Base-by-base conservation (phyloP, 2,888 invertebrate genomes). In the Diarsia rubi region DNA sequence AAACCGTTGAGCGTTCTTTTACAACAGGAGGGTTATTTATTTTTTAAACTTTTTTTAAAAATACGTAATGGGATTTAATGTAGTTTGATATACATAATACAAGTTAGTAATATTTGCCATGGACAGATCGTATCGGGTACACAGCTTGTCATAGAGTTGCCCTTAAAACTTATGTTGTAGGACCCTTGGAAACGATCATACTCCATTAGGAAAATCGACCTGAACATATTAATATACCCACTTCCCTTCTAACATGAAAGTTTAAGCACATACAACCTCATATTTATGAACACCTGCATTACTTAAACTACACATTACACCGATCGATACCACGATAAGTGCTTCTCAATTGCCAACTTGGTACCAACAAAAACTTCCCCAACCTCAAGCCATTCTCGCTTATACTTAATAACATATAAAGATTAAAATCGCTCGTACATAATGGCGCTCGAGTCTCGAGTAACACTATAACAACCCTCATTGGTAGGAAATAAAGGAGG, bases 401-500 rank as follows among this genome's bases (percentile, higher is more conserved):
- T 69, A 64, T 79, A 78, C 62, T 44, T 0, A 73, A 71, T 78
- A 83, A 70, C 42, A 49, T 64, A 73, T 78, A 87, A 84, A 86
- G 84, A 79, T 84, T 79, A 79, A 78, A 83, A 78, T 84, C 45
- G 78, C 78, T 78, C 72, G 77, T 67, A 73, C 60, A 68, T 79
- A 78, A 75, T 75, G 77, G 67, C 66, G 62, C 66, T 74, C 54
- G 71, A 69, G 27, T 19, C 75, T 76, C 45, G 52, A n/a, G 75
- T 79, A 80, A 85, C 69, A 82, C 71, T 79, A 79, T 86, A 80
- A 88, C 75, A 19, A 70, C 74, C 82, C 80, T 83, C 80, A 86
- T 83, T 83, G 82, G 73, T 78, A 86, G 71, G 78, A 86, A 92
- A 93, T 92, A 91, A 92, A 91, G 89, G 88, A 90, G 90, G 89